Evolutionary conservation across 2,113 vertebrate genomes (phyloP).

Genomic region (Psittacula cyanocephala): DNA sequence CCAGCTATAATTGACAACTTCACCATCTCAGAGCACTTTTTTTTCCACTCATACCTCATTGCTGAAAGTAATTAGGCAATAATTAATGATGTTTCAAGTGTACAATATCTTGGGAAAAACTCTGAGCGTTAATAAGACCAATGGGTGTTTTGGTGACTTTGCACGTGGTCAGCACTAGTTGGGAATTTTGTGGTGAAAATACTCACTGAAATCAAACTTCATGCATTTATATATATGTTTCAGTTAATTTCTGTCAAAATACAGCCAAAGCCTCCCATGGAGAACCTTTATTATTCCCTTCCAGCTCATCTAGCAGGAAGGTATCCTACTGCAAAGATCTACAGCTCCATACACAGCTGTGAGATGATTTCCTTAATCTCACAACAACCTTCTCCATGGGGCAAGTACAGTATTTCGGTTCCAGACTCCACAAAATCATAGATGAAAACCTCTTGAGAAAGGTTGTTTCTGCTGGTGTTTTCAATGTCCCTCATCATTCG

Average conservation of each 20-base stretch:
- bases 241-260: not conserved
- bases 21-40: constrained; percentile 54
- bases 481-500: not conserved
- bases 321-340: not conserved
- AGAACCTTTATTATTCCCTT: not conserved
- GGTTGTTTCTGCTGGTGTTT: not conserved
- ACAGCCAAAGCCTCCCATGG: not conserved
- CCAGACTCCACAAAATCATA: not conserved
- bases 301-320: not conserved
- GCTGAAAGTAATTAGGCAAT: constrained; percentile 71
- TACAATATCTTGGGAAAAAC: constrained; percentile 32
- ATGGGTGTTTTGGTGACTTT: not conserved
- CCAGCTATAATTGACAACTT: constrained; percentile 73
- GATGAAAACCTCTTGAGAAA: not conserved
- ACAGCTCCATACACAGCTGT: not conserved
- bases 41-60: constrained; percentile 43
- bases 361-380: not conserved
- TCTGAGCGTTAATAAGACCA: not conserved
- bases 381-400: not conserved
- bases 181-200: not conserved
- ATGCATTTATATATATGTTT: not conserved
- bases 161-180: not conserved
- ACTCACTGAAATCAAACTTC: not conserved
- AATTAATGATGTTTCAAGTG: constrained; percentile 70
- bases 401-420: not conserved